Percentiles rank a stretch among this genome's conserved stretches.
Conservation (phyloP, 2,113 vertebrate genomes). For the Mus spicilegus region DNA sequence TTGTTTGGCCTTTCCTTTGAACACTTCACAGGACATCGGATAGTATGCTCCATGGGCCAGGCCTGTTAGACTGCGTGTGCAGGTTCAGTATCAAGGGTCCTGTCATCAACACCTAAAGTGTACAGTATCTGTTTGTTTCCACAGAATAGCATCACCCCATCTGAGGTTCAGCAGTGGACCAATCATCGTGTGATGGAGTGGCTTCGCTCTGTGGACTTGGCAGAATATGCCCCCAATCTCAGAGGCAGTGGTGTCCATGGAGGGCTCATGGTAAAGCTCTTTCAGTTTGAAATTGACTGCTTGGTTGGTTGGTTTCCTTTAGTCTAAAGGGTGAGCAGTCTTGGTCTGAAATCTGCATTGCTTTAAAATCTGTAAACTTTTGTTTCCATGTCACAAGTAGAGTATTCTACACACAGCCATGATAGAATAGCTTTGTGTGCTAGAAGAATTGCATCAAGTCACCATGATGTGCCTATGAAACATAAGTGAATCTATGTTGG, state of each 20-base stretch:
- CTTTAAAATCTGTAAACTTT: not conserved
- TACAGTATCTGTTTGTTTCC: not conserved
- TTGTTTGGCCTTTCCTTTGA: not conserved
- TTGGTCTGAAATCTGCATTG: not conserved
- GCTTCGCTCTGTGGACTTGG: conserved; percentile 96
- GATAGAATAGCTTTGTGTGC: not conserved
- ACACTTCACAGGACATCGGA: not conserved
- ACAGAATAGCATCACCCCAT: conserved; percentile 92
- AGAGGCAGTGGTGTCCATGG: conserved; percentile 98
- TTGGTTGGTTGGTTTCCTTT: not conserved
- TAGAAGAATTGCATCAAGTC: not conserved
- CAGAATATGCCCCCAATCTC: conserved; percentile 97
- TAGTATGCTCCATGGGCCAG: not conserved
- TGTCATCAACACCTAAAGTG: not conserved
- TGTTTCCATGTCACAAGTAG: not conserved
- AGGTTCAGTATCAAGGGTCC: not conserved
- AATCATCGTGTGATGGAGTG: conserved; percentile 99
- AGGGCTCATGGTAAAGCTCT: conserved; percentile 94
- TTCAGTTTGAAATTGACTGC: not conserved
- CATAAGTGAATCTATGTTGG: not conserved
- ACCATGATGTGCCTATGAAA: not conserved
- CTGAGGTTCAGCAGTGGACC: conserved; percentile 97
- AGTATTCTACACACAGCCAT: not conserved
- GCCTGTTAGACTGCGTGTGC: not conserved
- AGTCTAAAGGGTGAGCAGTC: not conserved